Evolutionary conservation across 2,113 vertebrate genomes (phyloP), one percentile per base, ranked within the genome.

Genomic region (Lampris incognitus): DNA sequence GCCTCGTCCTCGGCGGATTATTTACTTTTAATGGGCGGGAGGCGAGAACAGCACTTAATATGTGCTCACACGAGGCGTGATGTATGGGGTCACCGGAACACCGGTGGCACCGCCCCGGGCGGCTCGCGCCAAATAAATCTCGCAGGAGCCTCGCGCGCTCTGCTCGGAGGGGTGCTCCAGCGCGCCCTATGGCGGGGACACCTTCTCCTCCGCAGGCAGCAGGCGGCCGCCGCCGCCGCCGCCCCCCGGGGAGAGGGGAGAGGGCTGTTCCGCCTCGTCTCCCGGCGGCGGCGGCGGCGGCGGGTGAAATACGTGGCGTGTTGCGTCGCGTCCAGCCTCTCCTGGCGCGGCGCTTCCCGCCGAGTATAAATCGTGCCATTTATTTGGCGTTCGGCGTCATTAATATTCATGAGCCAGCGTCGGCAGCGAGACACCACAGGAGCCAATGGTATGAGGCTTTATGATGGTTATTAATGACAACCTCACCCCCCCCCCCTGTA

Each of bases 21-120:
- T 94, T 94, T 93, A 93, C 92, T 92, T 93, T 92, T 93, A 93
- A 93, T 92, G 90, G 91, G 87, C 68, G 78, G 81, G 84, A 76
- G 54, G 56, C 78, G 88, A 89, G 89, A 82, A 87, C 88, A 85
- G 86, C 90, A 91, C 94, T 92, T 92, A 93, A 93, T 93, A 93
- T 91, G 91, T 91, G 92, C 85, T 93, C 90, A 83, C 89, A 85
- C 79, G 74, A 87, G 87, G 87, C 61, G 70, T 94, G 94, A 94
- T 93, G 89, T 93, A 94, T 92, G 93, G 91, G 91, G 91, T 92
- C 92, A 91, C 40, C 2, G 63, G 67, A 81, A 56, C 83, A 55
- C 72, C 58, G 74, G 82, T 66, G 88, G 89, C 90, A 82, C 82
- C 79, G 79, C 74, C 80, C 82, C 68, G 56, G 51, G 85, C 74